Conservation (phyloP, 2,888 invertebrate genomes). For the Clitarchus hookeri region DNA sequence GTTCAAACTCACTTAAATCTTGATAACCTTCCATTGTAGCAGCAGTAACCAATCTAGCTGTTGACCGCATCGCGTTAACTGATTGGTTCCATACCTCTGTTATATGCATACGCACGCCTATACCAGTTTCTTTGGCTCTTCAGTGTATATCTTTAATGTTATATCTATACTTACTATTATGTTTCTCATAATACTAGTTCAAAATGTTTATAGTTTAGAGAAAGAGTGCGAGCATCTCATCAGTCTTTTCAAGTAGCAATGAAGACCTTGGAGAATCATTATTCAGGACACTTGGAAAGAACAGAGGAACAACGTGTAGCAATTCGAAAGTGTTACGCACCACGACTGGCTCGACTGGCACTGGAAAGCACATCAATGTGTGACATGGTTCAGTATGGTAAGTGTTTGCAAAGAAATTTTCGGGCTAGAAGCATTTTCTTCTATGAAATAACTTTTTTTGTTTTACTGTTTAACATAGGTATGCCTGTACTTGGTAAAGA, state of each 20-base stretch:
- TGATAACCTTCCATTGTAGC: too few relatives aligned
- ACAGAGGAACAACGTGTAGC: conserved; percentile 79
- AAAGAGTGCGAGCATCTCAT: conserved; percentile 75
- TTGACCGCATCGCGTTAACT: too few relatives aligned
- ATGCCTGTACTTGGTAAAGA: conserved; percentile 68
- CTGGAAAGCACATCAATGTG: conserved; percentile 83
- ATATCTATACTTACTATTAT: too few relatives aligned
- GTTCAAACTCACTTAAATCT: too few relatives aligned
- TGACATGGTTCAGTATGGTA: conserved; percentile 74
- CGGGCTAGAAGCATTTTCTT: background rate
- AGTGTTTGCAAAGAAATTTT: conserved; percentile 11
- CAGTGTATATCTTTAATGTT: too few relatives aligned
- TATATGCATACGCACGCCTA: too few relatives aligned
- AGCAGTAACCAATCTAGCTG: too few relatives aligned
- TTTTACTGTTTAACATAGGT: conserved; percentile 28
- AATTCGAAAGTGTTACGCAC: conserved; percentile 77
- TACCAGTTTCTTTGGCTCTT: too few relatives aligned
- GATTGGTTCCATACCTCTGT: too few relatives aligned
- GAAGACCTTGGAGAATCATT: conserved; percentile 69
- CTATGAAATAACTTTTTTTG: background rate
- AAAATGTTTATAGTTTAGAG: conserved; percentile 65
- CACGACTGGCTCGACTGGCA: conserved; percentile 77
- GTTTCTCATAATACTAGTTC: too few relatives aligned
- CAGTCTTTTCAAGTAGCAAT: conserved; percentile 77
- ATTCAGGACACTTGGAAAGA: conserved; percentile 73